Evolutionary conservation across 2,113 vertebrate genomes (phyloP).

Genomic region (Caranx ignobilis): DNA sequence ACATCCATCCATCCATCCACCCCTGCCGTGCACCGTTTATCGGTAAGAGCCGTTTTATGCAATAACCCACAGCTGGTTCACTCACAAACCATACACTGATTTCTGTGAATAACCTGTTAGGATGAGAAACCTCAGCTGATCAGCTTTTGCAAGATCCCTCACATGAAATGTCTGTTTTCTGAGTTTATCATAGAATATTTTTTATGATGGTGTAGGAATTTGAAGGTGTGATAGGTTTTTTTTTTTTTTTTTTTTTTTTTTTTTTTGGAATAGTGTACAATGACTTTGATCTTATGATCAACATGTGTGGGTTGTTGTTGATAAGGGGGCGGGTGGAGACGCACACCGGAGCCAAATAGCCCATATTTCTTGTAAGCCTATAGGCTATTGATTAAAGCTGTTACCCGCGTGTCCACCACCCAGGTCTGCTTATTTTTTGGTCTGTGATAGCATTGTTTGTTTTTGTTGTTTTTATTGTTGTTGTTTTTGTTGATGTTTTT

Average conservation of each 20-base stretch:
- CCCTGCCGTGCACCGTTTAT: slow-evolving; percentile 31
- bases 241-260: not conserved
- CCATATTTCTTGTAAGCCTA: slow-evolving; percentile 24
- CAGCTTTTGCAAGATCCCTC: not conserved
- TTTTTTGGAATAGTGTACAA: not conserved
- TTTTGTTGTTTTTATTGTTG: not conserved
- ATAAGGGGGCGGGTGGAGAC: slow-evolving; percentile 45
- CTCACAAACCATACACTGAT: not conserved
- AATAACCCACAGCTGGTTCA: slow-evolving; percentile 6
- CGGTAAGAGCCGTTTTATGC: slow-evolving; percentile 75
- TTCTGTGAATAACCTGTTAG: not conserved
- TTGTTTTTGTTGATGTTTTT: not conserved
- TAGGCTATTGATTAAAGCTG: slow-evolving; percentile 44
- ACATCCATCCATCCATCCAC: slow-evolving; percentile 47
- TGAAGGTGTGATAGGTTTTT: slow-evolving; percentile 10
- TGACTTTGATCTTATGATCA: slow-evolving; percentile 45
- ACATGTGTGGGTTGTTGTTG: slow-evolving; percentile 67
- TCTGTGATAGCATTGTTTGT: slow-evolving; percentile 3
- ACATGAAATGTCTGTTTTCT: not conserved
- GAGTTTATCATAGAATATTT: slow-evolving; percentile 3
- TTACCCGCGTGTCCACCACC: slow-evolving; percentile 39
- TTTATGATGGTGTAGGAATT: slow-evolving; percentile 34
- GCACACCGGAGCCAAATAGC: slow-evolving; percentile 33
- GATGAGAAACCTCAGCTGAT: not conserved
- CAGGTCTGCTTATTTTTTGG: slow-evolving; percentile 13